A percentile compares a stretch with the other conserved stretches of the same genome.
Evolutionary conservation across 2,113 vertebrate species (phyloP).

Genomic region (Microtus ochrogaster): DNA sequence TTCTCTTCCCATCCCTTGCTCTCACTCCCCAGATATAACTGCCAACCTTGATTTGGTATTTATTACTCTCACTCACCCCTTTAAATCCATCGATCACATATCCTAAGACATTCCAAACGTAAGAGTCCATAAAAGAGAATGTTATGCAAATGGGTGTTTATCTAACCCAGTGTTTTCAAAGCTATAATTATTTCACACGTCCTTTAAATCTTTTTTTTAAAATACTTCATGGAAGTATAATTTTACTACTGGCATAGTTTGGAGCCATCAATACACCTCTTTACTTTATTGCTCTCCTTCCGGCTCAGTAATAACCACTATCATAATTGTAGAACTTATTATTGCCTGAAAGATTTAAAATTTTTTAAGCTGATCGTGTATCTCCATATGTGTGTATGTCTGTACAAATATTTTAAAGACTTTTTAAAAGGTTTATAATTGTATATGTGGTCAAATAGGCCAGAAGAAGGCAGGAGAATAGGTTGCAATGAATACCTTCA

Average conservation of each 20-base stretch:
- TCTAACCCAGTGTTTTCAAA: not conserved
- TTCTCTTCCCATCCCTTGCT: not conserved
- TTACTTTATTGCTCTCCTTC: not conserved
- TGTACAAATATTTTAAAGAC: not conserved
- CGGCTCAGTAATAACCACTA: not conserved
- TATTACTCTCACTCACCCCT: not conserved
- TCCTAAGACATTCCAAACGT: not conserved
- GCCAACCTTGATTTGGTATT: too few species aligned
- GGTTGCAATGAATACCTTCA: not conserved
- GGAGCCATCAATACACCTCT: not conserved
- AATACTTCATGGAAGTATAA: not conserved
- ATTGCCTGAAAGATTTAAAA: not conserved
- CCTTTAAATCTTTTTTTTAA: not conserved
- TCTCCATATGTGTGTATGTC: not conserved
- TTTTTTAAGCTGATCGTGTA: not conserved
- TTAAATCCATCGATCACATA: not conserved
- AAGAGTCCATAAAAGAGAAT: not conserved
- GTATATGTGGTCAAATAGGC: not conserved
- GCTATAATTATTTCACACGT: not conserved
- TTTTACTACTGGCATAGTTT: not conserved
- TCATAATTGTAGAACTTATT: not conserved
- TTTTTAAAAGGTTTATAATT: not conserved
- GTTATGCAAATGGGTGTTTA: not conserved
- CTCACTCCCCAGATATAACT: not conserved
- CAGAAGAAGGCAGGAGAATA: not conserved